A percentile compares a stretch with the other conserved stretches of the same genome.
Evolutionary conservation across 2,888 invertebrate genomes (phyloP).

Genomic region (Dyspetes luteomarginatus): DNA sequence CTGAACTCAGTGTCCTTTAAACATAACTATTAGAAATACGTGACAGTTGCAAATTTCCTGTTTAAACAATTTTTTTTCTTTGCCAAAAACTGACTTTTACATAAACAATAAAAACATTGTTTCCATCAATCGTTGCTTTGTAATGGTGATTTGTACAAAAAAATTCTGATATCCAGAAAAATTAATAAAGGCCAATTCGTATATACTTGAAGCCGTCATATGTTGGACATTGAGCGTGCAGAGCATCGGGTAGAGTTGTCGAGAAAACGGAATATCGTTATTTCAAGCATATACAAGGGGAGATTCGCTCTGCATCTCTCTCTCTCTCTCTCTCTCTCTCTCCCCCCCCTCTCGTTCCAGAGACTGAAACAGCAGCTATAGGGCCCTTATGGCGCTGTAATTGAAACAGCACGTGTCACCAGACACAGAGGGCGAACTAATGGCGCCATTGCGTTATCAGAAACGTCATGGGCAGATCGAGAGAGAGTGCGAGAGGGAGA

Average conservation of each 20-base stretch:
- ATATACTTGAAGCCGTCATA: not conserved
- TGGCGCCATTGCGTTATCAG: conserved; percentile 74
- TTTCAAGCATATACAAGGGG: not conserved
- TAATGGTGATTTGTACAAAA: too few species aligned
- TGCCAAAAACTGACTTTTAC: too few species aligned
- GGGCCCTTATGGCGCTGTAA: conserved; percentile 70
- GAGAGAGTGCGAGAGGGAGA: conserved; percentile 6
- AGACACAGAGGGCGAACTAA: conserved; percentile 72
- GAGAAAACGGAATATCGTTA: not conserved
- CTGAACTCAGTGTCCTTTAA: too few species aligned
- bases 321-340: conserved; percentile 15
- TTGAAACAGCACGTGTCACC: conserved; percentile 77
- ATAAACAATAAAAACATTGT: too few species aligned
- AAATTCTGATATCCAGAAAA: not conserved
- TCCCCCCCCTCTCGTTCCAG: conserved; percentile 2
- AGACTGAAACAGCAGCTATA: conserved; percentile 36
- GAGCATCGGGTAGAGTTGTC: not conserved
- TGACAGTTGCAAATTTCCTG: too few species aligned
- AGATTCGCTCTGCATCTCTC: not conserved
- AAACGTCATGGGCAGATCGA: conserved; percentile 63
- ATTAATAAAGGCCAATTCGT: not conserved
- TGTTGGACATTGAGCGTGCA: not conserved
- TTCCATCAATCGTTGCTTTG: too few species aligned
- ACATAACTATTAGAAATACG: too few species aligned
- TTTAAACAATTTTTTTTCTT: too few species aligned